Evolutionary conservation across 2,797 vertebrate genomes (phyloP).

Genomic region (Silurus aristotelis): DNA sequence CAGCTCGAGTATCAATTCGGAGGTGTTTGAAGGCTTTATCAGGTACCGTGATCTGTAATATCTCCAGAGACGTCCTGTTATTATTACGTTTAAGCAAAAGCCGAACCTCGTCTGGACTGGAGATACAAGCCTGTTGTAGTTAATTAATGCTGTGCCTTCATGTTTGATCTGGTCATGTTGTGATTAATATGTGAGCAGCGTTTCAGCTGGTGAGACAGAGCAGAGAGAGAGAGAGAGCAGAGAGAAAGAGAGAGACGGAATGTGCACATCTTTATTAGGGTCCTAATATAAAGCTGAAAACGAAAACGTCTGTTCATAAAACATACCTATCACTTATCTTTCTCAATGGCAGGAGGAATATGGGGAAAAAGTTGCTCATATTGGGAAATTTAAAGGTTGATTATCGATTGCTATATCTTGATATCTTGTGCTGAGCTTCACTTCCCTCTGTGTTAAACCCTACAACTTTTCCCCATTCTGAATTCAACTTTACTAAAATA

Average conservation of each 20-base stretch:
- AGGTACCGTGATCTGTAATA: slow-evolving; percentile 26
- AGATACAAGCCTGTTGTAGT: slow-evolving; percentile 11
- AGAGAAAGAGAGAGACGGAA: not conserved
- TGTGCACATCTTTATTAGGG: not conserved
- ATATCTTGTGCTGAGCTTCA: not conserved
- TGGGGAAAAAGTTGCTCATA: not conserved
- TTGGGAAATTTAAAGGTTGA: not conserved
- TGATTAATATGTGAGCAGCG: slow-evolving; percentile 33
- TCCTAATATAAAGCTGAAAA: not conserved
- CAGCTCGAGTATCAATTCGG: slow-evolving; percentile 18
- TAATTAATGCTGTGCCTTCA: slow-evolving; percentile 34
- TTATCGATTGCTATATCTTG: not conserved
- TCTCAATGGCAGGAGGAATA: not conserved
- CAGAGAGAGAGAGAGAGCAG: not conserved
- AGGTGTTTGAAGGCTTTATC: slow-evolving; percentile 16
- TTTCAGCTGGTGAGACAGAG: slow-evolving; percentile 5
- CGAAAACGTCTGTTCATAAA: not conserved
- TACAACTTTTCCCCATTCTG: not conserved
- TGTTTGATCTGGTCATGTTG: slow-evolving; percentile 43
- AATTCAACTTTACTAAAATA: too few species aligned
- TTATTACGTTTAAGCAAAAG: slow-evolving; percentile 31
- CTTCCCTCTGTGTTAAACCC: not conserved
- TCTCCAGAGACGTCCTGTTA: slow-evolving; percentile 28
- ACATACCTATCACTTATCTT: not conserved
- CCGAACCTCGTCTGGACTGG: not conserved